Conservation (phyloP, 2,113 vertebrate species). For the Pteruthius melanotis region DNA sequence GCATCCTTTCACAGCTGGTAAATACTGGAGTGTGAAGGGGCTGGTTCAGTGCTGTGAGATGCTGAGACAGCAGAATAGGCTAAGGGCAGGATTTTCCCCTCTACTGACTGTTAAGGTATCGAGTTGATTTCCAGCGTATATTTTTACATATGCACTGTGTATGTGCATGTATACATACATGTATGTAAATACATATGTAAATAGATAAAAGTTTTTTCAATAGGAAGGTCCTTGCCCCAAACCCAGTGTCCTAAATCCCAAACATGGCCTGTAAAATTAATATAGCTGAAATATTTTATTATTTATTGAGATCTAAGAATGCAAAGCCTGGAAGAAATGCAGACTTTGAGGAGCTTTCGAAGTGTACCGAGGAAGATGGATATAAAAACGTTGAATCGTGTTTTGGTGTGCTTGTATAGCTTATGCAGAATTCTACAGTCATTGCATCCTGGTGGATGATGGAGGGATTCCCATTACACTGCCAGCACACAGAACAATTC, state of each 20-base stretch:
- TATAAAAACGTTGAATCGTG: background rate
- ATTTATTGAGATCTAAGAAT: background rate
- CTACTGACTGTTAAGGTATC: background rate
- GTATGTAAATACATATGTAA: rapidly evolving
- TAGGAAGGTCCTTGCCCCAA: background rate
- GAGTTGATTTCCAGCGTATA: background rate
- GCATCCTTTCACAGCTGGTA: background rate
- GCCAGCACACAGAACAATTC: background rate
- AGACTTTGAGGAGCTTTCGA: background rate
- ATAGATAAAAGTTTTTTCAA: background rate
- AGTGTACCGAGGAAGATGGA: rapidly evolving
- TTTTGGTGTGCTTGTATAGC: background rate
- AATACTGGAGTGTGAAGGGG: background rate
- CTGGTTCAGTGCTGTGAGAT: background rate
- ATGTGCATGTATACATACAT: too few relatives aligned
- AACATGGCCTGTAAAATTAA: background rate
- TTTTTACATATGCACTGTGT: background rate
- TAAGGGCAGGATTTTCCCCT: background rate
- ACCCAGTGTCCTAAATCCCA: background rate
- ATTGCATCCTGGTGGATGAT: background rate
- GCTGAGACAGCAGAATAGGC: background rate
- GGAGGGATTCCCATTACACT: background rate
- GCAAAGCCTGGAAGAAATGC: background rate
- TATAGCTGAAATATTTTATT: background rate
- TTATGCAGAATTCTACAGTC: background rate